These are phyloP conservation scores for Aporophyla lueneburgensis DNA, from an alignment of 2,888 invertebrate genomes.

Conservation along the genomic window DNA sequence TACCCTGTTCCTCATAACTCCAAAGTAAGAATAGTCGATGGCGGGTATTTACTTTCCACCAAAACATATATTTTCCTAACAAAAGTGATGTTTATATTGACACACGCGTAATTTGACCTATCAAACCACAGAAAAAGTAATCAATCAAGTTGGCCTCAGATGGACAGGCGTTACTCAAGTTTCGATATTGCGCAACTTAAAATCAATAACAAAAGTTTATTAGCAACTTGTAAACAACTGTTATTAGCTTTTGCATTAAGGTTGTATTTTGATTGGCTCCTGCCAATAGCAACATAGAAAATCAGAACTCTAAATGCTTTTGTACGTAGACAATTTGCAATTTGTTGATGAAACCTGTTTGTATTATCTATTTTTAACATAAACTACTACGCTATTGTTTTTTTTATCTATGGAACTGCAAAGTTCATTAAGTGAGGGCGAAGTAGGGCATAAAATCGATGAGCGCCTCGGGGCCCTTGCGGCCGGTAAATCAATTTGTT, in stretches of 20 bases:
- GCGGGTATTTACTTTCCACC: neutral
- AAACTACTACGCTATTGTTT: conserved; percentile 59
- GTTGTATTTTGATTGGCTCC: conserved; percentile 10
- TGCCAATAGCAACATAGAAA: neutral
- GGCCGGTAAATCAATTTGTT: conserved; percentile 74
- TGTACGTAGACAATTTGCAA: neutral
- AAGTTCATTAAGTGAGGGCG: conserved; percentile 70
- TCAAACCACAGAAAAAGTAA: conserved; percentile 31
- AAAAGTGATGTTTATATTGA: conserved; percentile 18
- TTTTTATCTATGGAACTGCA: conserved; percentile 58
- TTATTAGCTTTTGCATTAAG: conserved; percentile 3
- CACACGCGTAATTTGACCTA: conserved; percentile 26
- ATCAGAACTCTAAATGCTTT: neutral
- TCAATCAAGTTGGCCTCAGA: conserved; percentile 30
- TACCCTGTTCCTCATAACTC: no score
- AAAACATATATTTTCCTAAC: neutral
- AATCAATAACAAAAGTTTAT: conserved; percentile 31
- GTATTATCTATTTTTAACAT: conserved; percentile 22
- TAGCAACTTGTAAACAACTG: conserved; percentile 2
- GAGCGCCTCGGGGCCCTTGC: conserved; percentile 63
- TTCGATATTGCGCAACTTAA: conserved; percentile 31
- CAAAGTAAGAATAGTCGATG: neutral
- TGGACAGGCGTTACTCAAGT: conserved; percentile 16
- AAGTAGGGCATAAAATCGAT: conserved; percentile 77
- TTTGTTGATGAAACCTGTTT: neutral